These are phyloP conservation scores for Brachyopa scutellaris DNA, from an alignment of 2,888 invertebrate species.

Conservation along the genomic window DNA sequence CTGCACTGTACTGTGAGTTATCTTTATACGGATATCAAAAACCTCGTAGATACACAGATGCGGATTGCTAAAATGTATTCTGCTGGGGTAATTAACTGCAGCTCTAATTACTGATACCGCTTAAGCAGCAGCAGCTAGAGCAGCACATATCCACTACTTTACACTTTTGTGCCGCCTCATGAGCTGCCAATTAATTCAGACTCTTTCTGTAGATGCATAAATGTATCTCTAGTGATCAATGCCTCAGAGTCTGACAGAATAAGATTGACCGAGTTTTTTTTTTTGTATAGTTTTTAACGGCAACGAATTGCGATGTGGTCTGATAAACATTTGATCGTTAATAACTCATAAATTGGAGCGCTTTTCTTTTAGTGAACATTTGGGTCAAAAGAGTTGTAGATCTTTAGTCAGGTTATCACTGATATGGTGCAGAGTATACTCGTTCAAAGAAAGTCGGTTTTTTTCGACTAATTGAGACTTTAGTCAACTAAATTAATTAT, in stretches of 20 bases:
- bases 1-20: slow-evolving; percentile 5
- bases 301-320: slow-evolving; percentile 34
- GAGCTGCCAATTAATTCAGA: slow-evolving; percentile 65
- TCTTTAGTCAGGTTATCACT: neutral
- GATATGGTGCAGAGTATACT: neutral
- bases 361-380: slow-evolving; percentile 41
- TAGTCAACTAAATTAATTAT: too few species aligned
- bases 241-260: slow-evolving; percentile 58
- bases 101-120: slow-evolving; percentile 56
- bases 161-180: slow-evolving; percentile 39
- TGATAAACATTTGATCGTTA: slow-evolving; percentile 47
- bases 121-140: neutral
- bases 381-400: slow-evolving; percentile 19
- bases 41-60: slow-evolving; percentile 14
- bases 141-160: neutral
- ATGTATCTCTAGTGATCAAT: slow-evolving; percentile 26
- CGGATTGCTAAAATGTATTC: slow-evolving; percentile 12
- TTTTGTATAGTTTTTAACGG: neutral
- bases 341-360: slow-evolving; percentile 48
- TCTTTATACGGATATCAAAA: slow-evolving; percentile 33
- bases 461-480: too few species aligned
- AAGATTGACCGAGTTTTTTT: slow-evolving; percentile 64
- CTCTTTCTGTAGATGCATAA: neutral
- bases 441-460: too few species aligned
- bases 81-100: slow-evolving; percentile 63